Base-by-base conservation (phyloP, 2,113 vertebrate genomes). In the Entosphenus tridentatus region DNA sequence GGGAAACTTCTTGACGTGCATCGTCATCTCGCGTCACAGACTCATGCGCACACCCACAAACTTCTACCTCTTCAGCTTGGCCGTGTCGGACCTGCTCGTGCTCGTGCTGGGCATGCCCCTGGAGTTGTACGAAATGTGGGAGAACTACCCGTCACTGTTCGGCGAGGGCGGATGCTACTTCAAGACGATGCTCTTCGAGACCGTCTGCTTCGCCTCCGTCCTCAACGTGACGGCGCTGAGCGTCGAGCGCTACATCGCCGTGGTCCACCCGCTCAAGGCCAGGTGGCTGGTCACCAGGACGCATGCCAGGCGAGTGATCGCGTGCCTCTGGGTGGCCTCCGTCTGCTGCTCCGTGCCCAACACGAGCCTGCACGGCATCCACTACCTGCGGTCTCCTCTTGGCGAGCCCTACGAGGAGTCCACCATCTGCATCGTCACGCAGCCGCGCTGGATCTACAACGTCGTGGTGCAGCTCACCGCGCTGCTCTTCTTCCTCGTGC, bases 201-300 rank as follows among this genome's bases (percentile, higher is more conserved):
- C 83, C 0, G 91, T 88, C 14, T 96, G 89, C 76, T 85, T 96
- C 0, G 88, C 91, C 1, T 96, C 91, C 1, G 87, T 96, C 77
- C 83, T 97, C 57, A 95, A 89, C 0, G 87, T 95, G 69, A 95
- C 87, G 0, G 87, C 89, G 0, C 80, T 95, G 68, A 96, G 93
- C 0, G 80, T 90, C 72, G 88, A 95, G 74, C 85, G 88, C 68
- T 96, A 95, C 71, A 82, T 95, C 0, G 91, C 93, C 0, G 87
- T 96, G 72, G 86, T 91, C 55, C 89, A 88, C 72, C 91, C 89
- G 0, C 83, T 96, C 56, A 82, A 79, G n/a, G 89, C 88, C 55
- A 88, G 89, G 76, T 88, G 86, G 0, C 74, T 87, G 54, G 85
- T 89, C 73, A 96, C 88, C 0, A 80, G 80, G 8, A 80, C 82